A percentile compares a stretch with the other conserved stretches of the same genome.
Evolutionary conservation across 2,113 vertebrate genomes (phyloP).

Genomic region (Xiphophorus maculatus): DNA sequence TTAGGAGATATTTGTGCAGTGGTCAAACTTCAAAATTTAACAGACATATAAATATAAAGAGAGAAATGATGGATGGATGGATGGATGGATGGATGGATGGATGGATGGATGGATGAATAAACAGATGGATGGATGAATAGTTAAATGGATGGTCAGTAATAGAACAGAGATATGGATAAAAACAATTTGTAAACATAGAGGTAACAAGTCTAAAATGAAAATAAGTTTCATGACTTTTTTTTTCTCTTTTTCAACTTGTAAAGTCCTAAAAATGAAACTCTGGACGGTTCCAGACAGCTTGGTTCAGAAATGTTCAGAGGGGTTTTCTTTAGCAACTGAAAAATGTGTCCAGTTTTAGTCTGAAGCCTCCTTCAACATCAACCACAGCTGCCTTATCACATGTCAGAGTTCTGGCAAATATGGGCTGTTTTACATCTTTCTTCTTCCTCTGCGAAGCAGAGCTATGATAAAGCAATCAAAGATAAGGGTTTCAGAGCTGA

Average conservation of each 20-base stretch:
- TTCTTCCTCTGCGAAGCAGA: constrained; percentile 55
- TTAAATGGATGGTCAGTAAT: no score
- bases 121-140: no score
- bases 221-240: background rate
- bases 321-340: constrained; percentile 35
- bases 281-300: background rate
- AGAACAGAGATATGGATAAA: no score
- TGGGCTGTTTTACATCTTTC: constrained; percentile 63
- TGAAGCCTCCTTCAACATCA: constrained; percentile 41
- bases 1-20: no score
- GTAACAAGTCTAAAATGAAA: no score
- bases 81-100: no score
- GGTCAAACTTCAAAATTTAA: no score
- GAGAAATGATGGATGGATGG: no score
- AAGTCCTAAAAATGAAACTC: background rate
- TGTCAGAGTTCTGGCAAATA: constrained; percentile 50
- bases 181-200: no score
- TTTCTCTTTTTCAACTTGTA: background rate
- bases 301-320: constrained; percentile 4
- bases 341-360: constrained; percentile 42
- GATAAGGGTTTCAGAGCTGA: constrained; percentile 73
- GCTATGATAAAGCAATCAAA: constrained; percentile 55
- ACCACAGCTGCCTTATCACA: constrained; percentile 68
- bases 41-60: no score
- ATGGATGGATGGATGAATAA: no score